Evolutionary conservation across 2,888 invertebrate species (phyloP).

Genomic region (Hirtodrosophila histrioides): DNA sequence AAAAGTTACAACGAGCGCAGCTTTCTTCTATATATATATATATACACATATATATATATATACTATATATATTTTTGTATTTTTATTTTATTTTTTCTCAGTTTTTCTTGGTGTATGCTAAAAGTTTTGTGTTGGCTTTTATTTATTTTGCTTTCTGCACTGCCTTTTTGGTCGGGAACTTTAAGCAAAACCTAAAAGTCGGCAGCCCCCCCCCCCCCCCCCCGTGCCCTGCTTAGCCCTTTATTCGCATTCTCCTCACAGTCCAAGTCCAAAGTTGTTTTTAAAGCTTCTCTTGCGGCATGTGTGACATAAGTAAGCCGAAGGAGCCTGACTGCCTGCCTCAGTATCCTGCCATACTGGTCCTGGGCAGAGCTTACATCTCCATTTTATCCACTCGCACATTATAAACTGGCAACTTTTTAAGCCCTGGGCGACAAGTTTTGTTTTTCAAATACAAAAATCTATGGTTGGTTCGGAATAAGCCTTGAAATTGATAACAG

Average conservation of each 20-base stretch:
- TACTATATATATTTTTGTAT: conserved; percentile 3
- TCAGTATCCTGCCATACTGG: conserved; percentile 23
- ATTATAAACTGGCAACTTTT: conserved; percentile 22
- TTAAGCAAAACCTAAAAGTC: conserved; percentile 63
- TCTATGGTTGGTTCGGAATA: no score
- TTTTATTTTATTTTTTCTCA: conserved; percentile 14
- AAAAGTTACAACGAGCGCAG: conserved; percentile 64
- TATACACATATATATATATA: conserved; percentile 7
- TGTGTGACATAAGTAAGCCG: conserved; percentile 74
- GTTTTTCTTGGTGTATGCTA: conserved; percentile 24
- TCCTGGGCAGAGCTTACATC: conserved; percentile 35
- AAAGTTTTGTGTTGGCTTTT: conserved; percentile 65
- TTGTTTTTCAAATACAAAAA: no score
- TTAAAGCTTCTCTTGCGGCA: conserved; percentile 50
- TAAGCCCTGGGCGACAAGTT: conserved; percentile 29
- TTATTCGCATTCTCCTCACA: neutral
- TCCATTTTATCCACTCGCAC: conserved; percentile 22
- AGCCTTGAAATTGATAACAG: no score
- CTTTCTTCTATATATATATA: conserved; percentile 32
- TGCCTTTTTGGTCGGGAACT: conserved; percentile 41
- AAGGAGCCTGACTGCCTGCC: conserved; percentile 59
- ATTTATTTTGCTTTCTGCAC: conserved; percentile 58
- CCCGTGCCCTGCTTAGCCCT: neutral
- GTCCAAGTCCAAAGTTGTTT: conserved; percentile 47
- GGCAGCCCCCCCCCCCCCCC: conserved; percentile 3